phyloP scores from a whole-genome alignment of 2,797 vertebrate species.

The Sebastes hubbsi region DNA sequence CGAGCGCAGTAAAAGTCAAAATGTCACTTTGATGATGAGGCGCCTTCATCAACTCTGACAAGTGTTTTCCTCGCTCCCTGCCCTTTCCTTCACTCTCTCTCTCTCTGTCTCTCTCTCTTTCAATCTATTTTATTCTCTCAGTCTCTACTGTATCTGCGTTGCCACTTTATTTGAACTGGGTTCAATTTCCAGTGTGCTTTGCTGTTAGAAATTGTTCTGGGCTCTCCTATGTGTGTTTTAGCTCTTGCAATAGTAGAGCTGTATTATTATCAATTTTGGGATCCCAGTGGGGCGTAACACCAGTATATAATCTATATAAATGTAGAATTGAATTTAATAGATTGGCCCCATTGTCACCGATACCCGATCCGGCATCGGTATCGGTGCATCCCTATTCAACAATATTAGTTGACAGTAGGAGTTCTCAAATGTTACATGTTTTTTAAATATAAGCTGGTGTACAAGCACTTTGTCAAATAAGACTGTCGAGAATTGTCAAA shows the following conservation, averaged over 20 bases:
- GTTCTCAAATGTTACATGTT: neutral
- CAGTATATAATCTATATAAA: neutral
- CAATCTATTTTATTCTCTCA: neutral
- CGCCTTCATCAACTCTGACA: conserved; percentile 25
- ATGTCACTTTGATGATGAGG: conserved; percentile 34
- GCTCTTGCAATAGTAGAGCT: neutral
- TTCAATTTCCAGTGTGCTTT: conserved; percentile 1
- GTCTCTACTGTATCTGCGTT: conserved; percentile 7
- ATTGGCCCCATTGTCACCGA: fast-evolving
- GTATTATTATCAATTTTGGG: neutral
- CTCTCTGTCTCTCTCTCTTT: neutral
- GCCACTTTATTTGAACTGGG: neutral
- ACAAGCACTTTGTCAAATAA: neutral
- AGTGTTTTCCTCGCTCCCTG: conserved; percentile 17
- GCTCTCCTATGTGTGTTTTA: neutral
- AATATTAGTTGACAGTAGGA: neutral
- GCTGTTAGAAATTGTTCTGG: neutral
- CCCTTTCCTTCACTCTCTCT: neutral
- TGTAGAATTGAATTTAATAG: too few relatives aligned
- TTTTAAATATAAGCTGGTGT: neutral
- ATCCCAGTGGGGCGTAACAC: neutral
- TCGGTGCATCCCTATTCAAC: neutral
- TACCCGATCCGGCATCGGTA: too few relatives aligned
- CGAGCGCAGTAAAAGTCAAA: conserved; percentile 30
- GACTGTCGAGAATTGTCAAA: neutral